Percentiles rank a stretch among this genome's conserved stretches.
These are phyloP conservation scores for Drosophila yakuba DNA, from an alignment of 1,140 invertebrate species.

Conservation along the genomic window DNA sequence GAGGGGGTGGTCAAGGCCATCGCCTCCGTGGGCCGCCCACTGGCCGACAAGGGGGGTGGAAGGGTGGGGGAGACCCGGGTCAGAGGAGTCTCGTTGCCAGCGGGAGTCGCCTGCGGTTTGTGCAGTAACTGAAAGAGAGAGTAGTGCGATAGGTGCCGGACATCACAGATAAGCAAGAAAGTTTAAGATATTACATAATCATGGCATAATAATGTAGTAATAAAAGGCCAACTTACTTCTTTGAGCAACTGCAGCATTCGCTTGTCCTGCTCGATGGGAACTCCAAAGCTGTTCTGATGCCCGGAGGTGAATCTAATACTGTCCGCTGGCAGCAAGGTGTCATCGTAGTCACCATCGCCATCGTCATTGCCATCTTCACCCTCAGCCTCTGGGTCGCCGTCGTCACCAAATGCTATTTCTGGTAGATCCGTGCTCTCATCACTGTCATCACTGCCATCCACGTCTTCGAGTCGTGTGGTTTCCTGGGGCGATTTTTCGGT, in stretches of 20 bases:
- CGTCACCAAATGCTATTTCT: constrained; percentile 17
- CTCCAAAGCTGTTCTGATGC: constrained; percentile 87
- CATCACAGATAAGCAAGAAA: not conserved
- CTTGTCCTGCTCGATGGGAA: constrained; percentile 87
- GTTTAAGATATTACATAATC: no score
- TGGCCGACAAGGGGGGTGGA: constrained; percentile 82
- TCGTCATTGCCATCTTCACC: constrained; percentile 29
- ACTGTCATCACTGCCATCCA: constrained; percentile 36
- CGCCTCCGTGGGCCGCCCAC: constrained; percentile 65
- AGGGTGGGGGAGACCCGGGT: constrained; percentile 87
- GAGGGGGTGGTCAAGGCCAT: constrained; percentile 76
- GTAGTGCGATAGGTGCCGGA: not conserved
- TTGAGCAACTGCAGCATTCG: constrained; percentile 79
- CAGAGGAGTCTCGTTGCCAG: constrained; percentile 85
- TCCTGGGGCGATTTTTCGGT: constrained; percentile 46
- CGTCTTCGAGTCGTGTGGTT: constrained; percentile 62
- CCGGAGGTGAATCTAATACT: constrained; percentile 86
- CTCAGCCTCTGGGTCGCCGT: constrained; percentile 8
- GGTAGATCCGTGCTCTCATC: constrained; percentile 31
- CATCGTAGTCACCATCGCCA: constrained; percentile 56
- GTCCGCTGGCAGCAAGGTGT: constrained; percentile 68
- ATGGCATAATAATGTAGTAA: no score
- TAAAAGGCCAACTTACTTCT: constrained; percentile 73
- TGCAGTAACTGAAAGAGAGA: constrained; percentile 55
- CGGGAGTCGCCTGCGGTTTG: constrained; percentile 70